These are phyloP conservation scores for Xylota sylvarum DNA, from an alignment of 2,888 invertebrate genomes.

Conservation along the genomic window DNA sequence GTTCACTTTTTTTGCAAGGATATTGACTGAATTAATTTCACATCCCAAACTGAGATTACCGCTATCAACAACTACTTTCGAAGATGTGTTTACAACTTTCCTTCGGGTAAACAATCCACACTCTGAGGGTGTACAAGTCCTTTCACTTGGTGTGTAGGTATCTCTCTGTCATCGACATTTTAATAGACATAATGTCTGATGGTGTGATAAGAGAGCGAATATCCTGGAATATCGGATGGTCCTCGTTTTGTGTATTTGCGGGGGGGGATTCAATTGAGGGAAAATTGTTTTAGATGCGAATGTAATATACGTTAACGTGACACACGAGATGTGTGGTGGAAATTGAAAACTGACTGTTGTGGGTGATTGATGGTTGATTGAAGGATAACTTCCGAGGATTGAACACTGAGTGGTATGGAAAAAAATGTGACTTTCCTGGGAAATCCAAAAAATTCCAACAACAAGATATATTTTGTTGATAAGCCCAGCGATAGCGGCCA, in stretches of 20 bases:
- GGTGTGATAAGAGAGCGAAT: conserved; percentile 63
- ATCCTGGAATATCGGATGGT: conserved; percentile 2
- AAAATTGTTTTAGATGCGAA: conserved; percentile 74
- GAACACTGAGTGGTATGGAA: background rate
- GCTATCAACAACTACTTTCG: conserved; percentile 72
- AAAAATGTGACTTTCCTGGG: background rate
- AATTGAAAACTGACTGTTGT: conserved; percentile 63
- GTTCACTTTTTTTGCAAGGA: conserved; percentile 25
- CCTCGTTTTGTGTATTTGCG: background rate
- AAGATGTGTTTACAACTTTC: conserved; percentile 76
- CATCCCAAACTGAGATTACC: conserved; percentile 72
- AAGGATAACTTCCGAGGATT: conserved; percentile 18
- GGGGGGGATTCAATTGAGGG: conserved; percentile 42
- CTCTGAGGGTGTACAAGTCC: background rate
- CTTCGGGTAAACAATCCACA: conserved; percentile 61
- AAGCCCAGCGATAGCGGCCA: background rate
- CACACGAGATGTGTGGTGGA: conserved; percentile 21
- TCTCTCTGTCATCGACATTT: conserved; percentile 68
- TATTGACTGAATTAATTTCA: conserved; percentile 76
- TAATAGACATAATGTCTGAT: conserved; percentile 70
- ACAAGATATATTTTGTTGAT: background rate
- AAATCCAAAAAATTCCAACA: background rate
- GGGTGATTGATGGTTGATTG: conserved; percentile 62
- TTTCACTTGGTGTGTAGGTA: conserved; percentile 9
- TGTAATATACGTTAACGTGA: conserved; percentile 55